Base-by-base conservation (phyloP, 1,140 invertebrate genomes). In the Drosophila yakuba region DNA sequence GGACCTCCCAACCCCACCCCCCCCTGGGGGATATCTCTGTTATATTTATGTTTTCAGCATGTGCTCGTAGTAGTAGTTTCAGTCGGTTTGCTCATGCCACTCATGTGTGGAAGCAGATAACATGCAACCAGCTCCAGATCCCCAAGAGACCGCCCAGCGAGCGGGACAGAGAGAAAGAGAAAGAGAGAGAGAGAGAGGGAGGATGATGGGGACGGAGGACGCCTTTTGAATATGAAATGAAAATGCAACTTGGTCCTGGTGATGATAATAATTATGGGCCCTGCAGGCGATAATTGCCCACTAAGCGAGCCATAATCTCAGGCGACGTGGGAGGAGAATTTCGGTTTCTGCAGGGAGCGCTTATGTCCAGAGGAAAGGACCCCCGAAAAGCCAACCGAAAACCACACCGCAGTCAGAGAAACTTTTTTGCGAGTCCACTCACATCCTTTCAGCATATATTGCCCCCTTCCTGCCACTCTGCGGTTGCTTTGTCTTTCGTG, bases 241-340 rank as follows among this genome's bases (percentile, higher is more conserved):
- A 77, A 88, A 57, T 86, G 83, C 84, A 86, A 83, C 66, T 86
- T 76, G 67, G 75, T 78, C 80, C 71, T 76, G 55, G 67, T 75
- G 83, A 59, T 61, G 58, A 74, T 83, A 69, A 88, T 88, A 79
- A 86, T 83, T 88, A 86, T 79, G 83, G 61, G 57, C 75, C 66
- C 83, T 86, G 83, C 83, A 88, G 83, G 83, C 84, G 83, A 88
- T 86, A 86, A 88, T 86, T 86, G 83, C 83, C 83, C 83, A 86
- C 83, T 86, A 86, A 86, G 81, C 67, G 83, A 59, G 63, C 59
- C 60, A 69, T 88, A 88, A 88, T 83, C 79, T 68, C 36, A 43
- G 60, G 67, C 57, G 71, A 47, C 60, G 14, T 11, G 48, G 48
- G 10, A 4, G 44, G 47, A n/a, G 35, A 23, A 17, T 3, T 17